A percentile compares a stretch with the other conserved stretches of the same genome.
Conservation (phyloP, 2,888 invertebrate species). For the Eurois occulta region DNA sequence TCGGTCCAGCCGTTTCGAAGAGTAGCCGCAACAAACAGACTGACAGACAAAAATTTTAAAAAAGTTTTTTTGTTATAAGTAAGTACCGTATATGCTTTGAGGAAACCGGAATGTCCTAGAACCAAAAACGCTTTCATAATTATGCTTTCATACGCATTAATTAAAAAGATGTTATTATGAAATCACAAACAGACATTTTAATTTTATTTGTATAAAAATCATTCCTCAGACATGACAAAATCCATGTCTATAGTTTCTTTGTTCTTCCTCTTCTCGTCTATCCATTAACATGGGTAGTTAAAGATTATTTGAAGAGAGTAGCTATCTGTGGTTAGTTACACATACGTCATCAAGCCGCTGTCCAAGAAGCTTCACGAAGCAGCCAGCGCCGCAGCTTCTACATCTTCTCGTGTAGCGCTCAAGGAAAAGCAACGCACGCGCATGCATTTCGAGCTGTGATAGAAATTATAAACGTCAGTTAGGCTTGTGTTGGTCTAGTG, state of each 20-base stretch:
- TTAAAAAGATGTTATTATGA: no score
- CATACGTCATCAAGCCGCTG: conserved; percentile 78
- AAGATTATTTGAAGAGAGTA: neutral
- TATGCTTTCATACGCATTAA: no score
- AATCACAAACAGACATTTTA: no score
- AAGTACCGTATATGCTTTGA: no score
- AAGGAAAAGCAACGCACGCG: conserved; percentile 90
- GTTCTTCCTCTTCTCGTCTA: neutral
- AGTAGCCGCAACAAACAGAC: no score
- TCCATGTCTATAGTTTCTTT: neutral
- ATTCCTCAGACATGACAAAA: neutral
- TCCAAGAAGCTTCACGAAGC: conserved; percentile 87
- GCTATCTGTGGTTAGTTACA: no score
- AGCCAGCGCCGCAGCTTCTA: conserved; percentile 89
- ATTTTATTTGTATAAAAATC: no score
- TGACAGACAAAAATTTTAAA: no score
- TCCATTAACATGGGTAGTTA: neutral
- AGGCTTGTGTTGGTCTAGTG: neutral
- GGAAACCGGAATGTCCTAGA: no score
- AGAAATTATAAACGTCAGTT: conserved; percentile 1
- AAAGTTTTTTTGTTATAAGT: no score
- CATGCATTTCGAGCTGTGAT: conserved; percentile 89
- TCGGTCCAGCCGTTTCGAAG: no score
- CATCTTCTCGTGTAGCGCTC: conserved; percentile 91
- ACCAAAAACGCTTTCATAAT: no score